phyloP scores from a whole-genome alignment of 2,888 invertebrate species.

The Ichneumon xanthorius region DNA sequence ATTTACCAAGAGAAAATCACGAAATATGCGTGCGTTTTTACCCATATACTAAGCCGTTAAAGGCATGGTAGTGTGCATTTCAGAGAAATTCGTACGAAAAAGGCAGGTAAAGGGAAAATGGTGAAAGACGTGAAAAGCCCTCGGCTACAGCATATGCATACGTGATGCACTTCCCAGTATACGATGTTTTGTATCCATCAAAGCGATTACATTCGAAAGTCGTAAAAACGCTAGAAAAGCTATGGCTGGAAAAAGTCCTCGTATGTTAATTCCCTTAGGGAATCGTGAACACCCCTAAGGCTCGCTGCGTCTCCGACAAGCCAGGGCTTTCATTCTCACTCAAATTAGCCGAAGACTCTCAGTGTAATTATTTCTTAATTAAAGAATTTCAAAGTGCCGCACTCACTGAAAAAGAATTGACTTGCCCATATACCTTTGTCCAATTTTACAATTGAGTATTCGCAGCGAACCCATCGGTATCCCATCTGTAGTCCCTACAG shows the following conservation, averaged over 20 bases:
- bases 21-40: too few relatives aligned
- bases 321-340: slow-evolving; percentile 18
- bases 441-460: background rate
- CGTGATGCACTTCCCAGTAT: background rate
- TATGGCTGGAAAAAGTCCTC: slow-evolving; percentile 17
- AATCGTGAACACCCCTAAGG: background rate
- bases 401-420: background rate
- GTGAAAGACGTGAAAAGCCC: background rate
- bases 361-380: slow-evolving; percentile 77
- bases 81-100: background rate
- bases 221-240: background rate
- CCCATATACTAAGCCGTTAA: too few relatives aligned
- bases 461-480: background rate
- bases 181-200: background rate
- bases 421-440: background rate
- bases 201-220: background rate
- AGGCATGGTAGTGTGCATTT: background rate
- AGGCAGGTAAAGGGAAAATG: background rate
- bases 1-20: too few relatives aligned
- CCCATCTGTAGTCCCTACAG: too few relatives aligned
- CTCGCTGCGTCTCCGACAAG: background rate
- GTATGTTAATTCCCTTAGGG: slow-evolving; percentile 23
- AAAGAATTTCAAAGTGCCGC: slow-evolving; percentile 70
- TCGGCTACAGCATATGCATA: background rate
- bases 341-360: slow-evolving; percentile 67